phyloP scores from a whole-genome alignment of 2,113 vertebrate species.

The Pseudorasbora parva region DNA sequence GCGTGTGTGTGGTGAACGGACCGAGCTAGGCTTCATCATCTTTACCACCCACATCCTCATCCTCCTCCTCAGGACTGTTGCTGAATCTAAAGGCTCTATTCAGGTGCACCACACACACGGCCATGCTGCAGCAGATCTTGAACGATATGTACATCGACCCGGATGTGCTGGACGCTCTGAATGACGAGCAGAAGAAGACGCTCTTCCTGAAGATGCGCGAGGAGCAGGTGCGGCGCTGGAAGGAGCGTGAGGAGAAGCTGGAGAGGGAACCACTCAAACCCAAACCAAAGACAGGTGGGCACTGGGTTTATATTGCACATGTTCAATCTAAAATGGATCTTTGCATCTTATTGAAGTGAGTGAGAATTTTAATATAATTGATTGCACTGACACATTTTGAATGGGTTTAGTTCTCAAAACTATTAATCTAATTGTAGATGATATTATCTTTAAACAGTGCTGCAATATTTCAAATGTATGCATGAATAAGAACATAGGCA shows the following conservation, averaged over 20 bases:
- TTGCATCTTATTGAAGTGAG: not conserved
- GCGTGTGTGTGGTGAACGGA: constrained; percentile 44
- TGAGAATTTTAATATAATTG: not conserved
- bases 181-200: constrained; percentile 81
- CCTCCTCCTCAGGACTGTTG: constrained; percentile 3
- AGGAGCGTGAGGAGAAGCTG: constrained; percentile 75
- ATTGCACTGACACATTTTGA: not conserved
- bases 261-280: constrained; percentile 62
- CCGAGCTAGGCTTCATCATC: constrained; percentile 12
- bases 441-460: not conserved
- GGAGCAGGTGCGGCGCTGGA: constrained; percentile 82
- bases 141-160: constrained; percentile 84
- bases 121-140: constrained; percentile 83
- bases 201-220: constrained; percentile 82
- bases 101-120: constrained; percentile 13
- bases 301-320: not conserved
- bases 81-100: constrained; percentile 14
- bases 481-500: not conserved
- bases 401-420: not conserved
- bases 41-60: constrained; percentile 19
- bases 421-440: not conserved
- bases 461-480: no score
- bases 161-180: constrained; percentile 76
- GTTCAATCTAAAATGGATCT: not conserved
- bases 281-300: constrained; percentile 73